Conservation (phyloP, 2,888 invertebrate species). For the Lasioglossum morio region DNA sequence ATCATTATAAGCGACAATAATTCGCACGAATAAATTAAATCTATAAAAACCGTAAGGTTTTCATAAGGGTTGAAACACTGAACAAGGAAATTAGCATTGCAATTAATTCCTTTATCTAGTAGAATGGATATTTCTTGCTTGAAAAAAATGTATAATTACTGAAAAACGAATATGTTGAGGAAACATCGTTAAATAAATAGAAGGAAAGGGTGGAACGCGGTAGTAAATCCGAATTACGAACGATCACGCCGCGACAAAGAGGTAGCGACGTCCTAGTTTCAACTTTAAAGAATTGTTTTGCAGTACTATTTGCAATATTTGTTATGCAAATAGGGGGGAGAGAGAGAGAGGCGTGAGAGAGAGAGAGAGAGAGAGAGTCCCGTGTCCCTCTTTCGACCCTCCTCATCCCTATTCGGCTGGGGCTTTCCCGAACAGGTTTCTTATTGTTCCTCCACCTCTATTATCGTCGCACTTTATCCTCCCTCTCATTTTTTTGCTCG, state of each 20-base stretch:
- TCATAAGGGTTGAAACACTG: not conserved
- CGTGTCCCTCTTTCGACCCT: slow-evolving; percentile 66
- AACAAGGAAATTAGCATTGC: not conserved
- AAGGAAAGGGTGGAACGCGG: not conserved
- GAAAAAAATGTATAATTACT: too few relatives aligned
- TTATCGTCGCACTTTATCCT: slow-evolving; percentile 46
- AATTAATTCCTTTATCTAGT: not conserved
- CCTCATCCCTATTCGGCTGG: slow-evolving; percentile 45
- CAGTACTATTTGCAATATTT: slow-evolving; percentile 9
- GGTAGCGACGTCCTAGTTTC: slow-evolving; percentile 4
- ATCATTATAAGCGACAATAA: not conserved
- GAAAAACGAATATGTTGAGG: too few relatives aligned
- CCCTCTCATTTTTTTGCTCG: not conserved
- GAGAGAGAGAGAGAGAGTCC: slow-evolving; percentile 71
- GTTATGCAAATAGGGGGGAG: not conserved
- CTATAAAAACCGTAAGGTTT: too few relatives aligned
- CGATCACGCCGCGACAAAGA: not conserved
- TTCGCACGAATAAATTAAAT: too few relatives aligned
- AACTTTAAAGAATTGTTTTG: not conserved
- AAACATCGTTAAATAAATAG: not conserved
- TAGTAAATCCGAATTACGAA: not conserved
- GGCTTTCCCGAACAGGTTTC: slow-evolving; percentile 62
- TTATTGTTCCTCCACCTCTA: slow-evolving; percentile 59
- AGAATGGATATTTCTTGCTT: not conserved
- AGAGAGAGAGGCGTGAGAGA: too few relatives aligned